Base-by-base conservation (phyloP, 2,797 vertebrate genomes). In the Micropoecilia bifurca region DNA sequence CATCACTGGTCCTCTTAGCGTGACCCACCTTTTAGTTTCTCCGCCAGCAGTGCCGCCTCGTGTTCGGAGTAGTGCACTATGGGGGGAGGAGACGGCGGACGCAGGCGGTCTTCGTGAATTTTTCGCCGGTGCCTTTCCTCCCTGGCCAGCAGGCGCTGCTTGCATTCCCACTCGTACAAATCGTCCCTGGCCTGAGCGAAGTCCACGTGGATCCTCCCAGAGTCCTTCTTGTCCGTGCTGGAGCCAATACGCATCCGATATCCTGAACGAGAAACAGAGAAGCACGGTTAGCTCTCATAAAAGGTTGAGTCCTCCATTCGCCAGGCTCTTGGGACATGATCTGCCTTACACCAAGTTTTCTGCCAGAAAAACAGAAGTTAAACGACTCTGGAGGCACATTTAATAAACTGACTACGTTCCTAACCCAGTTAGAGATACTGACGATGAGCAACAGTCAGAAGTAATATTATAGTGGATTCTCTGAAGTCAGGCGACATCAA, bases 151-250 rank as follows among this genome's bases (percentile, higher is more conserved):
- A 97, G 93, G 0, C 97, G 96, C 84, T 99, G 98, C 85, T 96
- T 95, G 82, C 98, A 99, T 81, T 99, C 98, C 98, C 98, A 99
- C 89, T 99, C 97, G 0, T 99, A 99, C 71, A 98, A 94, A 80
- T 99, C 98, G 0, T 99, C 98, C 84, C 97, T 91, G 5, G 98
- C 98, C 91, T 98, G 97, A 0, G 98, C 98, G 25, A 98, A 99
- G 91, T 99, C 98, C 88, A 99, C 97, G 0, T 99, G 97, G 84
- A 99, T 96, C 61, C 97, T 93, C 6, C 98, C 98, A 0, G 97
- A 97, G 91, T 99, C 98, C 91, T 98, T 98, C 82, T 98, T 98
- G 79, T 99, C 98, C 0, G 97, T 97, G 95, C 98, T 98, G 89
- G 98, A 99, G 30, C 97, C 98, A 57, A 99, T 92, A 0, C 97